Evolutionary conservation across 2,888 invertebrate genomes (phyloP).

Genomic region (Panzeria rudis): DNA sequence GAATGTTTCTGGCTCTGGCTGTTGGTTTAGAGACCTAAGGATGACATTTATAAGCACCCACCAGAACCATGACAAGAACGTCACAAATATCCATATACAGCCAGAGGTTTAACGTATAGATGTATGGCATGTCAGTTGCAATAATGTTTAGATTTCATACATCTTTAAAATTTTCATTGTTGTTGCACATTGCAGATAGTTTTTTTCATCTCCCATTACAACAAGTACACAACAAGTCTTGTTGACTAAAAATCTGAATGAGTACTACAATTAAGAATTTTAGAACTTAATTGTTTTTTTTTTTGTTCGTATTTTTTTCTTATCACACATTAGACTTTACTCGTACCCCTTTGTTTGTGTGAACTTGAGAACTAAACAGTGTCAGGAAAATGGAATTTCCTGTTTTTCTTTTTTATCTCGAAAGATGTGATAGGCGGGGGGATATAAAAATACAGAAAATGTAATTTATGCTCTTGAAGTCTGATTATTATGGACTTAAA

Average conservation of each 20-base stretch:
- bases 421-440: neutral
- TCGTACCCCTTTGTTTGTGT: neutral
- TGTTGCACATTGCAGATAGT: conserved; percentile 30
- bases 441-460: conserved; percentile 38
- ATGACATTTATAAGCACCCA: conserved; percentile 59
- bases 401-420: neutral
- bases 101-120: conserved; percentile 26
- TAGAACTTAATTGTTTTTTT: conserved; percentile 70
- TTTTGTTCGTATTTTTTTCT: conserved; percentile 14
- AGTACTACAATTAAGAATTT: conserved; percentile 69
- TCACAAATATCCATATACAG: conserved; percentile 1
- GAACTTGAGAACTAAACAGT: conserved; percentile 8
- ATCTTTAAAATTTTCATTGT: conserved; percentile 54
- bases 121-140: conserved; percentile 65
- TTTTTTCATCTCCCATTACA: neutral
- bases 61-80: conserved; percentile 20
- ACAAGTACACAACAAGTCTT: conserved; percentile 36
- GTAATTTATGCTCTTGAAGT: conserved; percentile 64
- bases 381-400: conserved; percentile 49
- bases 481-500: conserved; percentile 63
- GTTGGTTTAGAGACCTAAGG: conserved; percentile 24
- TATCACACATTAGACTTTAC: neutral
- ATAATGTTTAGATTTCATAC: conserved; percentile 70
- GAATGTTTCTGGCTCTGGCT: conserved; percentile 38
- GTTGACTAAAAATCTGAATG: conserved; percentile 44